Percentiles rank a stretch among this genome's conserved stretches.
These are phyloP conservation scores for Spizella passerina DNA, from an alignment of 2,797 vertebrate genomes.

Conservation along the genomic window DNA sequence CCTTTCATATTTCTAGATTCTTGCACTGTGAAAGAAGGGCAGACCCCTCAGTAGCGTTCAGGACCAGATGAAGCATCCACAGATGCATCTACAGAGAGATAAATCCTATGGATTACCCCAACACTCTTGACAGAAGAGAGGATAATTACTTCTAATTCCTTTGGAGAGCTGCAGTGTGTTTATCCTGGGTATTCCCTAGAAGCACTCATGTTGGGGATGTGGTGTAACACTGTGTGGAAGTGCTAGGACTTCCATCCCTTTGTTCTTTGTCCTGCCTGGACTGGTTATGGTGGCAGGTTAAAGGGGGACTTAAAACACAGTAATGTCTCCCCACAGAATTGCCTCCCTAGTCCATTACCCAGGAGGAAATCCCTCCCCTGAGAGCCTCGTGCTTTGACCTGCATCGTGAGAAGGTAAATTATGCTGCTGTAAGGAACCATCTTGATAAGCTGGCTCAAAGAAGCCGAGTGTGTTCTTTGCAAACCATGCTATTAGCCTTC, in stretches of 20 bases:
- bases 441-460: conserved; percentile 10
- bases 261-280: background rate
- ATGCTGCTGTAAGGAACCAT: background rate
- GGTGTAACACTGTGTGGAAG: background rate
- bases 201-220: fast-evolving
- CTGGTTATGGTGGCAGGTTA: background rate
- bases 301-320: background rate
- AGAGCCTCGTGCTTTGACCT: background rate
- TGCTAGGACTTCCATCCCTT: background rate
- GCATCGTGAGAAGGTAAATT: background rate
- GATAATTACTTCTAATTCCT: background rate
- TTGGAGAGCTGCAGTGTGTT: background rate
- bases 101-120: background rate
- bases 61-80: background rate
- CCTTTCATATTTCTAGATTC: background rate
- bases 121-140: background rate
- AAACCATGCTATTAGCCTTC: background rate
- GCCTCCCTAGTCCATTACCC: background rate
- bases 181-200: background rate
- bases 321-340: background rate
- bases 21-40: background rate
- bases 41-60: background rate
- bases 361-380: background rate
- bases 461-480: background rate
- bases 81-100: background rate